Conservation (phyloP, 92 coral and sea anemone species). For the Parazoanthus darwini region DNA sequence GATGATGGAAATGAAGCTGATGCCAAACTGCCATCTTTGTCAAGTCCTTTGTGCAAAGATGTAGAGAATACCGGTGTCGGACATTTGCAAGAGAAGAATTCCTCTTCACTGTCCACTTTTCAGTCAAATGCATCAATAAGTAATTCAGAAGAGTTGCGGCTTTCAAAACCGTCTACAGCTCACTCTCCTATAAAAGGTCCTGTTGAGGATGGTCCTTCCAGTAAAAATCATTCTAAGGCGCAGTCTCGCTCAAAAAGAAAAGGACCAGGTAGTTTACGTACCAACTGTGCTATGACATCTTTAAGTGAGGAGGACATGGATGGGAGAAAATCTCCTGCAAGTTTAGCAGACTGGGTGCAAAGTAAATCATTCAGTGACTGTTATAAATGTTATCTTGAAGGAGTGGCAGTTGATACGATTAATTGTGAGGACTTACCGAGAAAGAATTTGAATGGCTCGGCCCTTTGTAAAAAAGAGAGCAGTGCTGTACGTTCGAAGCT, state of each 20-base stretch:
- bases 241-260: neutral
- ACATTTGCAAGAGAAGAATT: neutral
- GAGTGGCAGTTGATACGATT: neutral
- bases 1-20: constrained; percentile 7
- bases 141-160: neutral
- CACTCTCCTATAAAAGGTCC: neutral
- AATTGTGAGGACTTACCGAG: neutral
- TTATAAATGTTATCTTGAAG: neutral
- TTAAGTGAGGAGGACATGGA: neutral
- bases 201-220: neutral
- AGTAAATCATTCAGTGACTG: neutral
- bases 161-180: neutral
- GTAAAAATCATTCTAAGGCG: neutral
- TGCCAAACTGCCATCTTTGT: neutral
- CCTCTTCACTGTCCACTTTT: neutral
- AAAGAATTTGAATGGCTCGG: neutral
- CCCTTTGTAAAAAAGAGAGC: neutral
- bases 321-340: neutral
- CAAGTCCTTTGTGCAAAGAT: neutral
- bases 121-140: neutral
- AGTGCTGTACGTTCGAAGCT: neutral
- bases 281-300: neutral
- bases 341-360: neutral
- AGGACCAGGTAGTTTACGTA: neutral
- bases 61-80: neutral